phyloP scores from a whole-genome alignment of 2,797 vertebrate genomes.

The Gadopsis marmoratus region DNA sequence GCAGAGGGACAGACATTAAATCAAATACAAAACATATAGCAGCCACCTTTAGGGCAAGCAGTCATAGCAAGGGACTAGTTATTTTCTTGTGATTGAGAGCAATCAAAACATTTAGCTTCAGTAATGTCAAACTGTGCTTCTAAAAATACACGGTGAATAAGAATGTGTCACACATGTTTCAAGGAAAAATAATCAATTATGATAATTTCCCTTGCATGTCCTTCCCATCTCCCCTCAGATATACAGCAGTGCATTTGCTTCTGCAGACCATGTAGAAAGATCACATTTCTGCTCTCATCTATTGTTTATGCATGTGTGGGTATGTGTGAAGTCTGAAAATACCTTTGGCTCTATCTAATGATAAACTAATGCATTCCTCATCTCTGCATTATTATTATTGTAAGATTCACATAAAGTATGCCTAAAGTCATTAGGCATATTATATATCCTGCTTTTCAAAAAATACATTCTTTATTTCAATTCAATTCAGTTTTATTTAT shows the following conservation, averaged over 20 bases:
- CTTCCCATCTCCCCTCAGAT: background rate
- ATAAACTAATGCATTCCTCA: slow-evolving; percentile 6
- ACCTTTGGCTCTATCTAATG: slow-evolving; percentile 8
- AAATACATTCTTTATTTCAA: background rate
- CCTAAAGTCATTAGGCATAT: background rate
- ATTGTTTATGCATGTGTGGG: slow-evolving; percentile 39
- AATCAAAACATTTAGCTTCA: background rate
- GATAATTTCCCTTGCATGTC: background rate
- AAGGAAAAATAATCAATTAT: slow-evolving; percentile 3
- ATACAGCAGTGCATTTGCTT: slow-evolving; percentile 2
- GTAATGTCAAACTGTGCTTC: background rate
- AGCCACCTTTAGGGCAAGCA: background rate
- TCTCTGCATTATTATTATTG: background rate
- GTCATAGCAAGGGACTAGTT: background rate
- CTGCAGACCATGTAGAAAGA: slow-evolving; percentile 11
- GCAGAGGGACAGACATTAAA: background rate
- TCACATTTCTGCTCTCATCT: slow-evolving; percentile 13
- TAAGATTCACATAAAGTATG: background rate
- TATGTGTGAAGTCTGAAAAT: slow-evolving; percentile 49
- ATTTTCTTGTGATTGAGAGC: background rate
- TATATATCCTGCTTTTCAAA: background rate
- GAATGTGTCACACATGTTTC: background rate
- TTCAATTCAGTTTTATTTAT: no score
- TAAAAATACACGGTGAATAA: background rate
- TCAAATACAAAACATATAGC: background rate